Percentiles rank a stretch among this genome's conserved stretches.
Evolutionary conservation across 2,797 vertebrate species (phyloP).

Genomic region (Hapalemur alaotrensis): DNA sequence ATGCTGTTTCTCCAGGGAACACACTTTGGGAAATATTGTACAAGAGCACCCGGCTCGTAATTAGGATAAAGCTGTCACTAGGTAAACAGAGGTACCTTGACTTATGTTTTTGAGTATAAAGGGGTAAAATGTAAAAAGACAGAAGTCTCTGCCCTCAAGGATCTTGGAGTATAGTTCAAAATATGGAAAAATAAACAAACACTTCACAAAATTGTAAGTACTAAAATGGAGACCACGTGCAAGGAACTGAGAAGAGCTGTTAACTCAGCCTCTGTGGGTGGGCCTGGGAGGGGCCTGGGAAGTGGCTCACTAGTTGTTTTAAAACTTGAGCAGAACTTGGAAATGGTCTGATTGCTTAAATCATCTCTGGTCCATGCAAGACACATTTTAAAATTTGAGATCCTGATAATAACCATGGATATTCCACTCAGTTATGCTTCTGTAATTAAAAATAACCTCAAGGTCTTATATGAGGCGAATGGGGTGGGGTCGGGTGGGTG

Average conservation of each 20-base stretch:
- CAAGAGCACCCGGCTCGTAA: not conserved
- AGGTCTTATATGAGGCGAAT: not conserved
- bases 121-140: not conserved
- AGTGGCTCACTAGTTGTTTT: not conserved
- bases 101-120: not conserved
- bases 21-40: not conserved
- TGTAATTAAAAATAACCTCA: not conserved
- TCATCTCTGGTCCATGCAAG: not conserved
- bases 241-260: not conserved
- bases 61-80: not conserved
- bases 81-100: not conserved
- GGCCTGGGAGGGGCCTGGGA: fast-evolving
- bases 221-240: not conserved
- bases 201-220: not conserved
- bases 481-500: no score
- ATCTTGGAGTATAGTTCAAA: not conserved
- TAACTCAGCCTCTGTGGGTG: not conserved
- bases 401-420: not conserved
- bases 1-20: not conserved
- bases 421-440: not conserved
- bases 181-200: not conserved
- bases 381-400: not conserved
- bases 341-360: not conserved
- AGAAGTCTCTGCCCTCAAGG: not conserved
- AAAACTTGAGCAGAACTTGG: not conserved